Conservation (phyloP, 92 coral and sea anemone species). For the Zoanthus sociatus region DNA sequence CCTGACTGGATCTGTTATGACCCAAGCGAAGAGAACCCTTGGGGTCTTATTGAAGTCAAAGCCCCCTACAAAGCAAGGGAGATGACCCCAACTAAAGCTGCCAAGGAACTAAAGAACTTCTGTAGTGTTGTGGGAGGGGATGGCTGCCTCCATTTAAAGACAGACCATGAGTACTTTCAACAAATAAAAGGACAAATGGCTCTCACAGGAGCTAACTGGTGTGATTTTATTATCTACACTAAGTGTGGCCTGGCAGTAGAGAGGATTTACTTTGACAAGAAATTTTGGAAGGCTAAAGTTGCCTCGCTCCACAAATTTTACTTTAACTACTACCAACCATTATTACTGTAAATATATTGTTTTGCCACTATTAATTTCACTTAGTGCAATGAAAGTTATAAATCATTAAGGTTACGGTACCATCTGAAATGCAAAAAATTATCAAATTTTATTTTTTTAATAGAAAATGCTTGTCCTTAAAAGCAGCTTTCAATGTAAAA, state of each 20-base stretch:
- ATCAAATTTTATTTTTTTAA: no score
- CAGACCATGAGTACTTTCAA: slow-evolving; percentile 22
- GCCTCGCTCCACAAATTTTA: slow-evolving; percentile 16
- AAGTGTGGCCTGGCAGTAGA: slow-evolving; percentile 30
- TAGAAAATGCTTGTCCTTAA: no score
- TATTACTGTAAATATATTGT: slow-evolving; percentile 12
- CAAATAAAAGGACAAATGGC: slow-evolving; percentile 24
- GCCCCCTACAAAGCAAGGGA: slow-evolving; percentile 54
- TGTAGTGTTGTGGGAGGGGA: slow-evolving; percentile 34
- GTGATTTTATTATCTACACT: slow-evolving; percentile 16
- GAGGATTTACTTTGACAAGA: slow-evolving; percentile 20
- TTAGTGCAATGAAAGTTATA: not conserved
- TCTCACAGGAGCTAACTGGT: slow-evolving; percentile 23
- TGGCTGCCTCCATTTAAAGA: slow-evolving; percentile 18
- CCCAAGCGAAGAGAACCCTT: slow-evolving; percentile 47
- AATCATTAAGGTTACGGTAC: not conserved
- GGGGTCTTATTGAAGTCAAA: slow-evolving; percentile 65
- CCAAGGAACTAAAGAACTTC: slow-evolving; percentile 48
- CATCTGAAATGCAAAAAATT: no score
- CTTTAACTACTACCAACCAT: slow-evolving; percentile 17
- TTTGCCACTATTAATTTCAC: not conserved
- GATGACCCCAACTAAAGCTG: slow-evolving; percentile 48
- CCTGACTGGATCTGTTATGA: slow-evolving; percentile 58
- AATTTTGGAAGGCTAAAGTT: slow-evolving; percentile 27
- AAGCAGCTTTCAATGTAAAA: no score